Evolutionary conservation across 2,113 vertebrate genomes (phyloP).

Genomic region (Blennius ocellaris): DNA sequence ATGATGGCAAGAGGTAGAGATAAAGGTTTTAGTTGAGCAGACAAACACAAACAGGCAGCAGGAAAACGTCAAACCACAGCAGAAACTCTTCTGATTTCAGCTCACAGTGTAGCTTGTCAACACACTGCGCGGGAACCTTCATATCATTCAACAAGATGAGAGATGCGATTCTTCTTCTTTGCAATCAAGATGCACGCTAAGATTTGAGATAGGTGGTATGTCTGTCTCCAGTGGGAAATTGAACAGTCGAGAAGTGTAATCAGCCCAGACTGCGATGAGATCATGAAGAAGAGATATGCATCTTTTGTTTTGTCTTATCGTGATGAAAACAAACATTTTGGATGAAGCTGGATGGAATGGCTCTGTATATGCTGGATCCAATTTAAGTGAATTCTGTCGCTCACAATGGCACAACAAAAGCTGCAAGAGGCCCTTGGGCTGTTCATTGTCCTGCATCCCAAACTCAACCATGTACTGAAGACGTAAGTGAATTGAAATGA

Average conservation of each 20-base stretch:
- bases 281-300: constrained; percentile 52
- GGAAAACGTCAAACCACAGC: constrained; percentile 9
- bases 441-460: constrained; percentile 1
- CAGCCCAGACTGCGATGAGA: constrained; percentile 52
- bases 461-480: not conserved
- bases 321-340: constrained; percentile 54
- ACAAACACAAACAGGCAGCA: constrained; percentile 25
- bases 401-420: constrained; percentile 3
- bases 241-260: constrained; percentile 41
- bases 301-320: constrained; percentile 65
- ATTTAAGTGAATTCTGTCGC: constrained; percentile 17
- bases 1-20: constrained; percentile 41
- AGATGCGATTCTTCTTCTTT: constrained; percentile 39
- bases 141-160: constrained; percentile 44
- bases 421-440: not conserved
- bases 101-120: constrained; percentile 16
- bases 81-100: constrained; percentile 19
- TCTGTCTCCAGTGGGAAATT: constrained; percentile 4
- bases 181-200: constrained; percentile 62
- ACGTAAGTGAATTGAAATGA: not conserved
- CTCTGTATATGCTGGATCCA: constrained; percentile 19
- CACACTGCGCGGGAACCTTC: constrained; percentile 28
- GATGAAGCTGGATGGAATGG: constrained; percentile 17
- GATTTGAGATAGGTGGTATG: constrained; percentile 42
- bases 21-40: constrained; percentile 34